Conservation (phyloP, 2,888 invertebrate species). For the Frankliniella intonsa region DNA sequence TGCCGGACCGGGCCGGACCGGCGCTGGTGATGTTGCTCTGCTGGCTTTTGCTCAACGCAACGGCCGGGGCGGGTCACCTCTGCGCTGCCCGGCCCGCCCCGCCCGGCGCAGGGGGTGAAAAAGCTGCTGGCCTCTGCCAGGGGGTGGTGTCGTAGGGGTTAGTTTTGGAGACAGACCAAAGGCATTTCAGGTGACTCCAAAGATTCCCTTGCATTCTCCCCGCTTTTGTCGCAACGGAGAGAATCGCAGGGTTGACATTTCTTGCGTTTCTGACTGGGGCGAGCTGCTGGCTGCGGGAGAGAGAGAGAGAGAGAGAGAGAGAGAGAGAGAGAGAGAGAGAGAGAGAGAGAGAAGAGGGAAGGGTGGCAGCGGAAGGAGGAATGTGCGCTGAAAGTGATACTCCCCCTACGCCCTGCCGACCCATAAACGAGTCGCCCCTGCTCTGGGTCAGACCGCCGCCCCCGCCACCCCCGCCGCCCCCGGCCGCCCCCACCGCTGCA, state of each 20-base stretch:
- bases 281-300: too few relatives aligned
- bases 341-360: not conserved
- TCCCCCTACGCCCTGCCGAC: not conserved
- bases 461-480: not conserved
- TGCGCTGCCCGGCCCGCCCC: too few relatives aligned
- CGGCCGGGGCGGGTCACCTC: too few relatives aligned
- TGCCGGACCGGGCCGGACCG: too few relatives aligned
- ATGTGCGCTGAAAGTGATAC: conserved; percentile 16
- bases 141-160: too few relatives aligned
- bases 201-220: not conserved
- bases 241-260: not conserved
- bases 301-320: not conserved
- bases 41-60: too few relatives aligned
- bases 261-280: not conserved
- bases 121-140: too few relatives aligned
- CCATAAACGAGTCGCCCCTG: not conserved
- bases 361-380: not conserved
- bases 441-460: not conserved
- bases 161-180: too few relatives aligned
- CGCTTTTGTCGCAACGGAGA: not conserved
- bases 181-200: too few relatives aligned
- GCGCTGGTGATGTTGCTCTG: too few relatives aligned
- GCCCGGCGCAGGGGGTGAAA: too few relatives aligned
- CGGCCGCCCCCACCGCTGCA: not conserved
- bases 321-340: not conserved